Conservation (phyloP, 2,797 vertebrate genomes). For the Phrynocephalus vlangalii region DNA sequence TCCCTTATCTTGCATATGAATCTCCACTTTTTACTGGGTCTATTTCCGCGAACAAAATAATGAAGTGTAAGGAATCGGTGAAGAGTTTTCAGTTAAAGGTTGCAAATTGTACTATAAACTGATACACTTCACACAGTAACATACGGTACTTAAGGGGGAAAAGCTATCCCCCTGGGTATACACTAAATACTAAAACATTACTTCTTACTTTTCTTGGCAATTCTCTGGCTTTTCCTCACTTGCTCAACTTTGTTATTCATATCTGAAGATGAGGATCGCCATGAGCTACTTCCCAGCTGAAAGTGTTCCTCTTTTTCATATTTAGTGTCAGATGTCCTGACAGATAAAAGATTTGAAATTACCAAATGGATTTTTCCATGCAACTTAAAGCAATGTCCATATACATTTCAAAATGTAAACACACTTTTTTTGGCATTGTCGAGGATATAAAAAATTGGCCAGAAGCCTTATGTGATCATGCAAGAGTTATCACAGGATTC, state of each 20-base stretch:
- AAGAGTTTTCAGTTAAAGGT: background rate
- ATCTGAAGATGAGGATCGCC: conserved; percentile 25
- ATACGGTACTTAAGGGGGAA: background rate
- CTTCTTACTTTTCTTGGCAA: conserved; percentile 67
- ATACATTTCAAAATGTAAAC: conserved; percentile 40
- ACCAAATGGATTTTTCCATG: conserved; percentile 15
- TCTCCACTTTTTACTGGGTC: background rate
- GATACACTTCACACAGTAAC: background rate
- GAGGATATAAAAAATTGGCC: background rate
- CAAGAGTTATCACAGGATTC: too few species aligned
- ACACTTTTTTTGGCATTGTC: background rate
- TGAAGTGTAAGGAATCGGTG: background rate
- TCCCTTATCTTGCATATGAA: background rate
- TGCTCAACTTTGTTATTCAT: conserved; percentile 28
- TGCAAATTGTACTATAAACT: background rate
- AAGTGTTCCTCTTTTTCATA: conserved; percentile 36
- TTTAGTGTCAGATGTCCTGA: conserved; percentile 60
- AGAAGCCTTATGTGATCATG: too few species aligned
- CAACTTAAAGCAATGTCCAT: conserved; percentile 11
- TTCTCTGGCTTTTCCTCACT: conserved; percentile 64
- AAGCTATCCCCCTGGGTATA: background rate
- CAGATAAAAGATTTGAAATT: conserved; percentile 55
- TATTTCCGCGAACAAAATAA: background rate
- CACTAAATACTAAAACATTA: conserved; percentile 30
- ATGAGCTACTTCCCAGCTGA: background rate